A percentile compares a stretch with the other conserved stretches of the same genome.
phyloP scores from a whole-genome alignment of 2,113 vertebrate species.

The Antechinus flavipes region DNA sequence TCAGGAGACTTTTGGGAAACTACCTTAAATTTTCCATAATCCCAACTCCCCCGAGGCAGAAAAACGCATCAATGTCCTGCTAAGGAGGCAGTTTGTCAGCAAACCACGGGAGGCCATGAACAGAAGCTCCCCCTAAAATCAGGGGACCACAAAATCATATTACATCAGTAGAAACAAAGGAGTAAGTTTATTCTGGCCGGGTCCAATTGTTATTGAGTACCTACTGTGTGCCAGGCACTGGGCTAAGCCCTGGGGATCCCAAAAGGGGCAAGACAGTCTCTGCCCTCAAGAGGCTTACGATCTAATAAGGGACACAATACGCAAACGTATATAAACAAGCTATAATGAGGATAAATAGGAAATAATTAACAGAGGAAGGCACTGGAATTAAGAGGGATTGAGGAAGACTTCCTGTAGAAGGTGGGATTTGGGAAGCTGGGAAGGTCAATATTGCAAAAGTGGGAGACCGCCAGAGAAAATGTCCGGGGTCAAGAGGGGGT shows the following conservation, averaged over 20 bases:
- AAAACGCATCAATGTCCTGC: neutral
- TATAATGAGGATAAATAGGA: neutral
- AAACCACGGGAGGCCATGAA: neutral
- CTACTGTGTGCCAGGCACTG: neutral
- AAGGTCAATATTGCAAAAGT: neutral
- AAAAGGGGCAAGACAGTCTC: neutral
- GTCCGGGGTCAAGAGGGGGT: neutral
- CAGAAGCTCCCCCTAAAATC: no score
- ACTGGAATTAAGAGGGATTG: neutral
- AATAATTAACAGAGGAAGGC: neutral
- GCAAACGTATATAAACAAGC: neutral
- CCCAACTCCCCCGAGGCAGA: neutral
- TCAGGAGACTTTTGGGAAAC: neutral
- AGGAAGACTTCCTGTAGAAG: neutral
- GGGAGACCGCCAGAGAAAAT: neutral
- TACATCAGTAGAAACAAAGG: neutral
- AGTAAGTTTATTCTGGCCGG: neutral
- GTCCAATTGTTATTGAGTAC: neutral
- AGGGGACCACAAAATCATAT: no score
- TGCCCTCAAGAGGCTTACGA: neutral
- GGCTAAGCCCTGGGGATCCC: neutral
- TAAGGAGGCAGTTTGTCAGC: neutral
- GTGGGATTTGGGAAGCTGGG: neutral
- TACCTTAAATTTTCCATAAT: neutral
- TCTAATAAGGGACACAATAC: neutral